Conservation (phyloP, 2,888 invertebrate genomes). For the Xestobium rufovillosum region DNA sequence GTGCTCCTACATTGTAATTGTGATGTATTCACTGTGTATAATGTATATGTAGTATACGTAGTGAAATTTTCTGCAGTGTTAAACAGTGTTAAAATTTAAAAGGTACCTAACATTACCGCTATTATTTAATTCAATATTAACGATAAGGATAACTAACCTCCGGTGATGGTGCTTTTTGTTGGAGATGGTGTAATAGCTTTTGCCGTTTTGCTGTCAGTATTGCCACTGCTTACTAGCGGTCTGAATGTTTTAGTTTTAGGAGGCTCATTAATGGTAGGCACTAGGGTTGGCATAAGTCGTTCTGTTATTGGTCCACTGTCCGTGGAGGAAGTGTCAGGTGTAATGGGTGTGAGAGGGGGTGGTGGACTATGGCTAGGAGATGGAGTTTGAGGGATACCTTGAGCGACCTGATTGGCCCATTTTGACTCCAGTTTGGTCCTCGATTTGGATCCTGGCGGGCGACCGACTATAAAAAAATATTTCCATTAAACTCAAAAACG, state of each 20-base stretch:
- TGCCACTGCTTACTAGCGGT: no score
- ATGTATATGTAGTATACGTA: no score
- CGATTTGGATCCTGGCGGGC: constrained; percentile 42
- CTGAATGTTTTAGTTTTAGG: not conserved
- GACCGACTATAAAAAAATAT: constrained; percentile 42
- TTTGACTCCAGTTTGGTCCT: constrained; percentile 35
- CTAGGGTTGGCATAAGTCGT: constrained; percentile 7
- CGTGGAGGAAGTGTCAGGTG: constrained; percentile 20
- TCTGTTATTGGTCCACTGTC: constrained; percentile 9
- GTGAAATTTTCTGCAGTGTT: no score
- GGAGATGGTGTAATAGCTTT: not conserved
- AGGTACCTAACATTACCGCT: no score
- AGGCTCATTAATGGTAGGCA: no score
- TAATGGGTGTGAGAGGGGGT: constrained; percentile 23
- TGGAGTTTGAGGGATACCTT: constrained; percentile 33
- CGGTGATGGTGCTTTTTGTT: not conserved
- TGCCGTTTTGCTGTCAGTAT: no score
- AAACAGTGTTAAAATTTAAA: no score
- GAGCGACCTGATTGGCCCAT: constrained; percentile 36
- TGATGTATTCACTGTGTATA: no score
- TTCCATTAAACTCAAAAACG: no score
- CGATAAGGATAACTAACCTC: no score
- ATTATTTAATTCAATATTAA: no score
- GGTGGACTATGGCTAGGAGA: constrained; percentile 23
- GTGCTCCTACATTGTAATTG: no score